These are phyloP conservation scores for Brachionus rubens DNA, from an alignment of 1,140 invertebrate species.

Conservation along the genomic window DNA sequence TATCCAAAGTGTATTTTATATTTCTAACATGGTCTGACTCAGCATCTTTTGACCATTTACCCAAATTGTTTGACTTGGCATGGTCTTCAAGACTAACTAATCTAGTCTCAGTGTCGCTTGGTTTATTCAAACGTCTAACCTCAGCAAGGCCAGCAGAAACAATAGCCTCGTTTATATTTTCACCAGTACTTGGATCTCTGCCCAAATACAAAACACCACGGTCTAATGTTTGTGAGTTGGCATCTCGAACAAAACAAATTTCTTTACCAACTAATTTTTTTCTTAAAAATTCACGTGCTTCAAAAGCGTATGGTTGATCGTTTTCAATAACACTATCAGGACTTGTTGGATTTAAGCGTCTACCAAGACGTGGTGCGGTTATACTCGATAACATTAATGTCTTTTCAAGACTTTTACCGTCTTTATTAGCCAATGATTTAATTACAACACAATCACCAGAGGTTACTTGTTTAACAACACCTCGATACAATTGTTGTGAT, in stretches of 20 bases:
- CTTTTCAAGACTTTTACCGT: slow-evolving; percentile 36
- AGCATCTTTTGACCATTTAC: slow-evolving; percentile 70
- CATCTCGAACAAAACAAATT: slow-evolving; percentile 71
- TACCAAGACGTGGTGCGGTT: slow-evolving; percentile 36
- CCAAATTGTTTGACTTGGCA: slow-evolving; percentile 79
- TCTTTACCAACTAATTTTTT: slow-evolving; percentile 86
- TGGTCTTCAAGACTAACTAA: slow-evolving; percentile 82
- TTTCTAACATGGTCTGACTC: slow-evolving; percentile 72
- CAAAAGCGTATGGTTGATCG: slow-evolving; percentile 80
- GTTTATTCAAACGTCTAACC: slow-evolving; percentile 73
- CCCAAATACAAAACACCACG: slow-evolving; percentile 83
- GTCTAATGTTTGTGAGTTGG: slow-evolving; percentile 68
- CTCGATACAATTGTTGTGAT: not conserved
- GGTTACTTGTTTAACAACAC: slow-evolving; percentile 26
- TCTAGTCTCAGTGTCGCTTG: slow-evolving; percentile 54
- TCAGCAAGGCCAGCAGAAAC: slow-evolving; percentile 81
- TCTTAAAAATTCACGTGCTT: slow-evolving; percentile 85
- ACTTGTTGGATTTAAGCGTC: not conserved
- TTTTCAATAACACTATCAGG: not conserved
- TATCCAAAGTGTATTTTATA: slow-evolving; percentile 74
- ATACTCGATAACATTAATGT: slow-evolving; percentile 5
- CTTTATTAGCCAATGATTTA: not conserved
- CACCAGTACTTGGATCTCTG: slow-evolving; percentile 69
- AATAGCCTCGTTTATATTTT: slow-evolving; percentile 81
- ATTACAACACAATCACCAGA: slow-evolving; percentile 38